Evolutionary conservation across 1,140 invertebrate genomes (phyloP).

Genomic region (Lepidurus apus): DNA sequence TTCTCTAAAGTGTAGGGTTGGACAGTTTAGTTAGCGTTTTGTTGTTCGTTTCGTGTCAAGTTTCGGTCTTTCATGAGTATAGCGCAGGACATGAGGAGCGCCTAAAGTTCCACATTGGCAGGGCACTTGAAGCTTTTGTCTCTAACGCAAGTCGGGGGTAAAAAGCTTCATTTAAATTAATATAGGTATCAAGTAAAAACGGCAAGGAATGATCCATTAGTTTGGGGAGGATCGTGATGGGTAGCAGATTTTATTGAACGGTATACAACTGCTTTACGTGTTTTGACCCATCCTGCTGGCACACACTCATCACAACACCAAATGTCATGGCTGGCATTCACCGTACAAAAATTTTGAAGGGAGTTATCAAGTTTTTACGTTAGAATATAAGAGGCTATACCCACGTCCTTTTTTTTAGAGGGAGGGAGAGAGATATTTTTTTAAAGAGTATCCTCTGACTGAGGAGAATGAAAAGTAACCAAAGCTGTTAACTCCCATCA

Average conservation of each 20-base stretch:
- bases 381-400: conserved; percentile 18
- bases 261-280: conserved; percentile 4
- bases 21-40: too few relatives aligned
- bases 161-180: neutral
- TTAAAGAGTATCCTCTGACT: neutral
- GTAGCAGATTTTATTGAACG: conserved; percentile 19
- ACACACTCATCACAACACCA: conserved; percentile 19
- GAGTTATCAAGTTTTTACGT: neutral
- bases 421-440: neutral
- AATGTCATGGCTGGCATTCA: conserved; percentile 14
- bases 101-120: too few relatives aligned
- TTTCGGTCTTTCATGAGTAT: too few relatives aligned
- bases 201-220: neutral
- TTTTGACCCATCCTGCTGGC: neutral
- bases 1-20: too few relatives aligned
- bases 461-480: conserved; percentile 6
- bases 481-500: conserved; percentile 15
- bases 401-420: neutral
- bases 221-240: neutral
- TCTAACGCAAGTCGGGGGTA: too few relatives aligned
- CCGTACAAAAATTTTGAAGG: conserved; percentile 13
- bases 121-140: too few relatives aligned
- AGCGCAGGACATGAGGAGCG: too few relatives aligned
- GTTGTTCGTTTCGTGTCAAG: too few relatives aligned
- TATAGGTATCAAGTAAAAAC: neutral